Conservation (phyloP, 2,113 vertebrate genomes). For the Malurus elegans region DNA sequence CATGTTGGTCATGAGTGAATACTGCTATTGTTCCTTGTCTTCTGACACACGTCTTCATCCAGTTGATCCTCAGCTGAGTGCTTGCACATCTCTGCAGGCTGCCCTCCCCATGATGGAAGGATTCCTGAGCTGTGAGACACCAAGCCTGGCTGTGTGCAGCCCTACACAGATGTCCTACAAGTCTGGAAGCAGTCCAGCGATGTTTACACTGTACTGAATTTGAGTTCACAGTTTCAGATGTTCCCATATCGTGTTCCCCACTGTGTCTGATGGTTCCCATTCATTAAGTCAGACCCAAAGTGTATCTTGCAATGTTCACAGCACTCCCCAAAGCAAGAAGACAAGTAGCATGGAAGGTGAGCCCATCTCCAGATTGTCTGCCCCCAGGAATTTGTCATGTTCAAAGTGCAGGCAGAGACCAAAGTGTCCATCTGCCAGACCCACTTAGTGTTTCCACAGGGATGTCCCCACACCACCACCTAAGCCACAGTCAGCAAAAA, state of each 20-base stretch:
- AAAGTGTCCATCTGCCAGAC: not conserved
- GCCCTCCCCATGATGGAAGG: not conserved
- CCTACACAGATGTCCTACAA: not conserved
- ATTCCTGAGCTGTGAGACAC: constrained; percentile 2
- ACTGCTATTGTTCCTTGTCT: not conserved
- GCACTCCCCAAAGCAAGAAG: not conserved
- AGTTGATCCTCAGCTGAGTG: not conserved
- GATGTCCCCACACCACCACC: not conserved
- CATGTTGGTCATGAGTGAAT: not conserved
- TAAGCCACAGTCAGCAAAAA: not conserved
- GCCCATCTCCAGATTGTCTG: not conserved
- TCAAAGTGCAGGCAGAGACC: not conserved
- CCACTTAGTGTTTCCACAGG: not conserved
- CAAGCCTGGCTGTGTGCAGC: not conserved
- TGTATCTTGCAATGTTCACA: not conserved
- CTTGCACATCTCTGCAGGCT: not conserved
- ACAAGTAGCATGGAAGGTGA: not conserved
- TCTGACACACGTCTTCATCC: not conserved
- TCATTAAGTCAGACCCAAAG: not conserved
- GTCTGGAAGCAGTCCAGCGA: not conserved
- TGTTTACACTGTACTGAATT: not conserved
- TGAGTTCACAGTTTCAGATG: not conserved
- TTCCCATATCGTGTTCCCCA: not conserved
- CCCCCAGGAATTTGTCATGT: not conserved
- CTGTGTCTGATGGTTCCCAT: not conserved